Percentiles rank a stretch among this genome's conserved stretches.
These are phyloP conservation scores for Tetraodon nigroviridis DNA, from an alignment of 2,113 vertebrate species.

Conservation along the genomic window DNA sequence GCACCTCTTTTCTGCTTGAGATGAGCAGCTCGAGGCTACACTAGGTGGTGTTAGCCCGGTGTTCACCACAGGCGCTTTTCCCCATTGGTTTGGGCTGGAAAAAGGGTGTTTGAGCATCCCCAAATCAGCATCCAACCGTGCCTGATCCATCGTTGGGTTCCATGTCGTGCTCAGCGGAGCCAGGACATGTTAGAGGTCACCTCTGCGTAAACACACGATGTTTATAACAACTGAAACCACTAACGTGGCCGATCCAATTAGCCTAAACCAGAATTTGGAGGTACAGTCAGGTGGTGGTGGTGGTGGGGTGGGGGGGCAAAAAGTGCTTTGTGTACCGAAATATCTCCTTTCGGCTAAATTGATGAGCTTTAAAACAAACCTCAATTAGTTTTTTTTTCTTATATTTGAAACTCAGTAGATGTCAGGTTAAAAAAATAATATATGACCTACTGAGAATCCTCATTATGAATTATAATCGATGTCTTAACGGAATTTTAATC, in stretches of 20 bases:
- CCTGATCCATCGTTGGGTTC: too few species aligned
- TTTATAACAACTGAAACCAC: too few species aligned
- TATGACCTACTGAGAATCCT: slow-evolving; percentile 51
- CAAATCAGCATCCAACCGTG: too few species aligned
- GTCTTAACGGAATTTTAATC: slow-evolving; percentile 44
- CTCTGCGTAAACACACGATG: slow-evolving; percentile 9
- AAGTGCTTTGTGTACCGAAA: slow-evolving; percentile 29
- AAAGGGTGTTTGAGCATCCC: too few species aligned
- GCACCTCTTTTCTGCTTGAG: neutral
- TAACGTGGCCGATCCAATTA: too few species aligned
- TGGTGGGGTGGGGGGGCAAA: slow-evolving; percentile 10
- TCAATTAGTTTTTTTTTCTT: slow-evolving; percentile 24
- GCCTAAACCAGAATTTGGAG: too few species aligned
- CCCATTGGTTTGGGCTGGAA: too few species aligned
- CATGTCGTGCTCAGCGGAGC: neutral
- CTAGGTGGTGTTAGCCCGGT: neutral
- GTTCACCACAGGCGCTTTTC: too few species aligned
- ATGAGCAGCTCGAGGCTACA: neutral
- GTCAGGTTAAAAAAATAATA: slow-evolving; percentile 47
- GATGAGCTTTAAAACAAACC: slow-evolving; percentile 52
- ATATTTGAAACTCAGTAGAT: slow-evolving; percentile 49
- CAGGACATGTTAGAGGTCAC: slow-evolving; percentile 3
- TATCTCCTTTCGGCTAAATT: slow-evolving; percentile 13
- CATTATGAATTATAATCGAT: slow-evolving; percentile 49
- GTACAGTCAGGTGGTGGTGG: neutral